These are phyloP conservation scores for Dicyrtomina minuta DNA, from an alignment of 2,888 invertebrate species.

Conservation along the genomic window DNA sequence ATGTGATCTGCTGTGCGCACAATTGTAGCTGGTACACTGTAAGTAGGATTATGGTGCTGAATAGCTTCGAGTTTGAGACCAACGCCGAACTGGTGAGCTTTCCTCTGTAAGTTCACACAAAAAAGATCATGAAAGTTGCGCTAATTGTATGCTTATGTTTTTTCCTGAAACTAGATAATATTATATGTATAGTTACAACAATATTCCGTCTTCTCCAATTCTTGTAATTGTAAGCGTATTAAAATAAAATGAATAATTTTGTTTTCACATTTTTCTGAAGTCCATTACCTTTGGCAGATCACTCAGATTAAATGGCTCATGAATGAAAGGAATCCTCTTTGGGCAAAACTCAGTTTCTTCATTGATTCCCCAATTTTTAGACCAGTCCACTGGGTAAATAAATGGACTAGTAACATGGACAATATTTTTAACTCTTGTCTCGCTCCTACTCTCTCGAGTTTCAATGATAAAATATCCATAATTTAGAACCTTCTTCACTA, in stretches of 20 bases:
- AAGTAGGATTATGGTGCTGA: background rate
- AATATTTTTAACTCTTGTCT: background rate
- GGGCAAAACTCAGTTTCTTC: too few relatives aligned
- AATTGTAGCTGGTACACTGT: constrained; percentile 1
- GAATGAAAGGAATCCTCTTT: too few relatives aligned
- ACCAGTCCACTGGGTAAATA: constrained; percentile 11
- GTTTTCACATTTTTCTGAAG: too few relatives aligned
- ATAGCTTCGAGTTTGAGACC: constrained; percentile 18
- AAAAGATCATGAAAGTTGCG: too few relatives aligned
- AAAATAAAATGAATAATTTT: too few relatives aligned
- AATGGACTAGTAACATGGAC: constrained; percentile 26
- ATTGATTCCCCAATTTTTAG: background rate
- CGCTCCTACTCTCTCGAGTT: background rate
- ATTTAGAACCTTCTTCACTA: constrained; percentile 7
- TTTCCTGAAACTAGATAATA: too few relatives aligned
- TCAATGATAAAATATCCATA: constrained; percentile 18
- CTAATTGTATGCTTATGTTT: too few relatives aligned
- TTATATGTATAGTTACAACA: too few relatives aligned
- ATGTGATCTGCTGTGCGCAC: background rate
- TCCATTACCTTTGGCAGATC: too few relatives aligned
- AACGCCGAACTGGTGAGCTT: constrained; percentile 5
- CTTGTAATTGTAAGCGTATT: too few relatives aligned
- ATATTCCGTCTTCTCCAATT: too few relatives aligned
- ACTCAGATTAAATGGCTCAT: too few relatives aligned
- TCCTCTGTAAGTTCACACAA: background rate